Evolutionary conservation across 2,888 invertebrate genomes (phyloP).

Genomic region (Limnephilus lunatus): DNA sequence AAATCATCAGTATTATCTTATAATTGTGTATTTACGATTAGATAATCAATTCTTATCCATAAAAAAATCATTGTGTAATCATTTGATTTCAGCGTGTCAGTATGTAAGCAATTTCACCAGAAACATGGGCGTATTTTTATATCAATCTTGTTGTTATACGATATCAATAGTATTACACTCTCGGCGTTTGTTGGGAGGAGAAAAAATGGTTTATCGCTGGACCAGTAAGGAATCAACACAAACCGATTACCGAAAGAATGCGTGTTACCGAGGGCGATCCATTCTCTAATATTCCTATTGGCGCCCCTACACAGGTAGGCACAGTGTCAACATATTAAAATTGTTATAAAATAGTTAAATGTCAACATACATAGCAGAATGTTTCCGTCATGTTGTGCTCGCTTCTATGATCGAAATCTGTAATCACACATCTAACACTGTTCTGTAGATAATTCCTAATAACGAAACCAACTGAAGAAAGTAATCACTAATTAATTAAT

Average conservation of each 20-base stretch:
- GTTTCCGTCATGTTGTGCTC: conserved; percentile 80
- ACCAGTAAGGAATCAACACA: too few species aligned
- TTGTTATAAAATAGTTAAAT: background rate
- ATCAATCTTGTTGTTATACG: background rate
- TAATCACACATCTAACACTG: conserved; percentile 60
- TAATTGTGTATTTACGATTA: background rate
- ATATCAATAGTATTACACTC: background rate
- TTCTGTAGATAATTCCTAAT: background rate
- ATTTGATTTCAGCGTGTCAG: background rate
- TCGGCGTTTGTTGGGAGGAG: background rate
- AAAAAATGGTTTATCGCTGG: background rate
- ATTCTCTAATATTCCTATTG: too few species aligned
- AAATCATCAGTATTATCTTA: background rate
- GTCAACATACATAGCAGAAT: conserved; percentile 78
- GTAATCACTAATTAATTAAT: conserved; percentile 10
- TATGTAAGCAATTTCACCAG: background rate
- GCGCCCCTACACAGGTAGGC: too few species aligned
- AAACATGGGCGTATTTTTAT: background rate
- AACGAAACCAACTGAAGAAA: conserved; percentile 9
- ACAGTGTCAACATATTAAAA: background rate
- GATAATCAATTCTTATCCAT: conserved; percentile 9
- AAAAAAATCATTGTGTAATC: background rate
- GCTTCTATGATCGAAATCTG: conserved; percentile 71
- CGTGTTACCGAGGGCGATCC: too few species aligned
- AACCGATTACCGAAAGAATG: too few species aligned